Evolutionary conservation across 1,140 invertebrate genomes (phyloP).

Genomic region (Grapholita molesta): DNA sequence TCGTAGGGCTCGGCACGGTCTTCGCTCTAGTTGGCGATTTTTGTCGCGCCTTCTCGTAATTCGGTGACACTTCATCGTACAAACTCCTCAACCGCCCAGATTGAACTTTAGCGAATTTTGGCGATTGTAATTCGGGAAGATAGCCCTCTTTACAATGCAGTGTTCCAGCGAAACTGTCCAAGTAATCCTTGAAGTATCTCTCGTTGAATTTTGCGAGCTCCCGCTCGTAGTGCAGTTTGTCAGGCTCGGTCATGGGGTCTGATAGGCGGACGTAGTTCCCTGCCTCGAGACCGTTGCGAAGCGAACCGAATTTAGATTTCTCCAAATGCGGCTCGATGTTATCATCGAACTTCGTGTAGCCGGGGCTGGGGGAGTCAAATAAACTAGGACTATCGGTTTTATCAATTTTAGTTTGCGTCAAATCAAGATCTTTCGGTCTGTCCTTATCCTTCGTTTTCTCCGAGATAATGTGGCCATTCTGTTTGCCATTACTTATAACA

Average conservation of each 20-base stretch:
- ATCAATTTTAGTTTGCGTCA: slow-evolving; percentile 39
- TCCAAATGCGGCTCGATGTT: slow-evolving; percentile 58
- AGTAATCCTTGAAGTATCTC: slow-evolving; percentile 61
- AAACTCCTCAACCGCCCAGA: slow-evolving; percentile 50
- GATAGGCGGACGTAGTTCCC: slow-evolving; percentile 63
- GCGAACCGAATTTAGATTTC: slow-evolving; percentile 67
- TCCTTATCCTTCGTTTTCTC: slow-evolving; percentile 65
- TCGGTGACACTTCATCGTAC: slow-evolving; percentile 59
- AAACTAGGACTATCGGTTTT: slow-evolving; percentile 41
- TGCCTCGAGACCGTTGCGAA: slow-evolving; percentile 60
- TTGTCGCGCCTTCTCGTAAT: slow-evolving; percentile 49
- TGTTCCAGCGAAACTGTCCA: slow-evolving; percentile 48
- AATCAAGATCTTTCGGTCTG: slow-evolving; percentile 33
- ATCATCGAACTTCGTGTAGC: slow-evolving; percentile 49
- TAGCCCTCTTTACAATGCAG: slow-evolving; percentile 64
- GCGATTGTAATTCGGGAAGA: slow-evolving; percentile 69
- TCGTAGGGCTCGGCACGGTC: slow-evolving; percentile 58
- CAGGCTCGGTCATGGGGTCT: slow-evolving; percentile 54
- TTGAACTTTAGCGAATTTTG: slow-evolving; percentile 71
- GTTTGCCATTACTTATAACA: slow-evolving; percentile 34
- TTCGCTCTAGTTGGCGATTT: slow-evolving; percentile 59
- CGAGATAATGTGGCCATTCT: slow-evolving; percentile 35
- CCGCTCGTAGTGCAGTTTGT: slow-evolving; percentile 62
- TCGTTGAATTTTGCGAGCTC: slow-evolving; percentile 71
- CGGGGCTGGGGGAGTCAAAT: slow-evolving; percentile 50